phyloP scores from a whole-genome alignment of 2,113 vertebrate genomes.

The Notarius quadriscutis region DNA sequence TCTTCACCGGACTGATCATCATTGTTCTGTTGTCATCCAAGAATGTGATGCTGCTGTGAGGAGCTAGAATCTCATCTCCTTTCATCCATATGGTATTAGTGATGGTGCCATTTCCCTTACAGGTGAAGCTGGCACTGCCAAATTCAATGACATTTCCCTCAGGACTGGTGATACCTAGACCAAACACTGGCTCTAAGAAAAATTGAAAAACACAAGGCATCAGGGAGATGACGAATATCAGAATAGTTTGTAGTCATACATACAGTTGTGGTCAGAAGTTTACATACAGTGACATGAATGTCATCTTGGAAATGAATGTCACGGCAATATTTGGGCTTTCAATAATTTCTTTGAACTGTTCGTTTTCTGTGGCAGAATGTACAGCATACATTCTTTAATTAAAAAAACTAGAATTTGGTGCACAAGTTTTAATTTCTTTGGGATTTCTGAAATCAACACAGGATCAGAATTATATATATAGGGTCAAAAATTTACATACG shows the following conservation, averaged over 20 bases:
- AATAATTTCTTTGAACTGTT: too few relatives aligned
- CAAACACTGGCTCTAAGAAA: conserved; percentile 51
- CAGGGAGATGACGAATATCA: neutral
- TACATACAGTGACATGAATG: too few relatives aligned
- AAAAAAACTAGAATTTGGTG: too few relatives aligned
- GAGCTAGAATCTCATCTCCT: conserved; percentile 43
- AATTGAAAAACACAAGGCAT: neutral
- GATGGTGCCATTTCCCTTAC: conserved; percentile 58
- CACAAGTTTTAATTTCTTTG: too few relatives aligned
- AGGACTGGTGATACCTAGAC: conserved; percentile 53
- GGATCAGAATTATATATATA: too few relatives aligned
- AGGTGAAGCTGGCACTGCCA: conserved; percentile 61
- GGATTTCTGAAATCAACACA: too few relatives aligned
- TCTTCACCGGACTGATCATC: conserved; percentile 53
- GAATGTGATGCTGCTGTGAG: conserved; percentile 52
- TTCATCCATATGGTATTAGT: conserved; percentile 61
- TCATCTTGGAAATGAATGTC: too few relatives aligned
- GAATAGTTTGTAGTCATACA: neutral
- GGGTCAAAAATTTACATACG: too few relatives aligned
- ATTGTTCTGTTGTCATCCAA: conserved; percentile 56
- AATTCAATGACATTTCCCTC: conserved; percentile 57
- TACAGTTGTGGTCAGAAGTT: too few relatives aligned
- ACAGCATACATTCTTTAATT: too few relatives aligned
- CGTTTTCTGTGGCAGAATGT: too few relatives aligned
- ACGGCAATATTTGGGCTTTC: too few relatives aligned